Evolutionary conservation across 2,888 invertebrate species (phyloP).

Genomic region (Pollenia angustigena): DNA sequence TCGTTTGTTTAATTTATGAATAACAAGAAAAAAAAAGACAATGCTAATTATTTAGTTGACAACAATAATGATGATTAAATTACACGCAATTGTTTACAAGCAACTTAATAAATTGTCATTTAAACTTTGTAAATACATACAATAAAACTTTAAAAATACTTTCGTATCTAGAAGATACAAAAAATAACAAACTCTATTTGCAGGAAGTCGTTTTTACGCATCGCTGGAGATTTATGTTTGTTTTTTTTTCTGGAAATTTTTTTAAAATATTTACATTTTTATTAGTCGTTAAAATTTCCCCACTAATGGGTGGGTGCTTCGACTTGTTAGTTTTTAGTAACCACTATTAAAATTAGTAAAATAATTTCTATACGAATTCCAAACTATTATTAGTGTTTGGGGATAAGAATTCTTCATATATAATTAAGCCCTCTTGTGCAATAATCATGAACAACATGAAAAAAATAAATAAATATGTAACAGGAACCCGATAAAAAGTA

Average conservation of each 20-base stretch:
- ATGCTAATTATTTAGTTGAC: not conserved
- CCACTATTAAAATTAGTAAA: too few species aligned
- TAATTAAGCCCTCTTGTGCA: not conserved
- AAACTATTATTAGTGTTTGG: not conserved
- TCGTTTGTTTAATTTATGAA: not conserved
- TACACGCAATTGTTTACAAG: conserved; percentile 52
- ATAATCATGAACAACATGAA: not conserved
- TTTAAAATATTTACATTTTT: conserved; percentile 6
- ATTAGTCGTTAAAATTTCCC: conserved; percentile 17
- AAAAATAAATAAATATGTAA: not conserved
- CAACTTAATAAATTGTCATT: conserved; percentile 43
- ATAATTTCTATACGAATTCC: too few species aligned
- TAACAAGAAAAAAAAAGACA: not conserved
- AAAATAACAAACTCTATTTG: conserved; percentile 5
- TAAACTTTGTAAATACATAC: conserved; percentile 12
- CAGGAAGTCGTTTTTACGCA: conserved; percentile 40
- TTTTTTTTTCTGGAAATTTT: not conserved
- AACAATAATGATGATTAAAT: conserved; percentile 44
- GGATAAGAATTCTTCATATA: not conserved
- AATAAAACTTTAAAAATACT: not conserved
- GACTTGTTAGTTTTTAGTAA: not conserved
- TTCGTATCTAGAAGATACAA: not conserved
- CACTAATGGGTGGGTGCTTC: not conserved
- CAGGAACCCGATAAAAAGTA: not conserved
- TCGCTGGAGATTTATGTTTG: conserved; percentile 9